Evolutionary conservation across 2,888 invertebrate genomes (phyloP), one percentile per base, ranked within the genome.

Genomic region (Blastobasis lacticolella): DNA sequence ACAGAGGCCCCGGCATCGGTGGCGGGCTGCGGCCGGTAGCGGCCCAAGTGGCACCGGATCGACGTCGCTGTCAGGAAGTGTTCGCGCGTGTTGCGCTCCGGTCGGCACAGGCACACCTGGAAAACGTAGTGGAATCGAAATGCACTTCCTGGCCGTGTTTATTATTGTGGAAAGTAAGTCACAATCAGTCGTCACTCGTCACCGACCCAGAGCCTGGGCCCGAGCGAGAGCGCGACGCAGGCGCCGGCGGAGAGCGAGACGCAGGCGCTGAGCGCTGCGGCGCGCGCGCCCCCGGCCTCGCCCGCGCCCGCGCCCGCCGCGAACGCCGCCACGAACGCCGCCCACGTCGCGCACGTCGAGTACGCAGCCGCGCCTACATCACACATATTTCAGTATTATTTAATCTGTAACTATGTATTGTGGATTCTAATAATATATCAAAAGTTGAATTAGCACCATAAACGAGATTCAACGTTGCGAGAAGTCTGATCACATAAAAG

Each of bases 281-380:
- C 57, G 63, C 71, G 71, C 89, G 82, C 61, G 49, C 58, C 48
- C 10, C 64, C 57, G 51, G 58, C 70, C 49, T 57, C 55, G 89
- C 94, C 94, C 60, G 94, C 92, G 23, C 23, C 23, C 50, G 58
- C 48, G 7, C 64, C 57, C 52, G 58, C 70, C 49, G 57, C 55
- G 89, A 94, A 94, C 60, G 94, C 92, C 10, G 94, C 93, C 42
- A 93, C 89, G 75, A 94, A 94, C 9, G 94, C 94, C 42, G 93
- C 84, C 94, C 94, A 94, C 55, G 93, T 92, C 46, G 94, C 92
- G 74, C 93, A 92, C 0, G 93, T 94, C 0, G 93, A 93, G 80
- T 93, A 95, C 92, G 94, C 94, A 37, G 94, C 93, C 68, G 95
- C 95, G 2, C 94, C 52, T 52, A 38, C 37, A 9, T 23, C 23